Evolutionary conservation across 2,888 invertebrate genomes (phyloP).

Genomic region (Parnassius glacialis): DNA sequence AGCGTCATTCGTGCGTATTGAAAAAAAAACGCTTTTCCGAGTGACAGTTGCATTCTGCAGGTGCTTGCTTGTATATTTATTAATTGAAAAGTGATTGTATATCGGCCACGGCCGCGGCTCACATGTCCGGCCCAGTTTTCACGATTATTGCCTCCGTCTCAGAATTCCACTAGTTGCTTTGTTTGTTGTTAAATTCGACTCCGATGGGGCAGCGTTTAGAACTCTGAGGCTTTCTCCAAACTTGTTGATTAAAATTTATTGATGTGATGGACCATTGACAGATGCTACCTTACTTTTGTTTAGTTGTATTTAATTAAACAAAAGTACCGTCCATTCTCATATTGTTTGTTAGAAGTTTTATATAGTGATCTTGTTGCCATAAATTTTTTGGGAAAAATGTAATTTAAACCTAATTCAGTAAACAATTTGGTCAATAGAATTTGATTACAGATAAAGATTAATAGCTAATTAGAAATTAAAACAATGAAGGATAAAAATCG

Average conservation of each 20-base stretch:
- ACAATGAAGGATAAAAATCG: conserved; percentile 6
- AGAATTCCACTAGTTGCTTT: conserved; percentile 69
- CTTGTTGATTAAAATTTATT: conserved; percentile 51
- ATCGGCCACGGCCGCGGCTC: conserved; percentile 77
- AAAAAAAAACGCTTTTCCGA: conserved; percentile 39
- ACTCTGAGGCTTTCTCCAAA: conserved; percentile 40
- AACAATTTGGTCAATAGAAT: conserved; percentile 7
- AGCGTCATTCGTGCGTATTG: conserved; percentile 51
- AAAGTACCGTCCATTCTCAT: not conserved
- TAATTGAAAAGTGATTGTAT: conserved; percentile 81
- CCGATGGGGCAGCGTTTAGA: conserved; percentile 41
- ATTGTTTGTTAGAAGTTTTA: not conserved
- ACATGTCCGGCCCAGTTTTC: conserved; percentile 80
- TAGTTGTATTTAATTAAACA: not conserved
- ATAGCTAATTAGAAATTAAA: conserved; percentile 6
- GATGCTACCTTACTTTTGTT: not conserved
- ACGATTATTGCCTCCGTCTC: conserved; percentile 50
- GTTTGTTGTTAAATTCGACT: conserved; percentile 50
- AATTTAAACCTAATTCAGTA: conserved; percentile 1
- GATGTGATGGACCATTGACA: not conserved
- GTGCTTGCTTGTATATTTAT: conserved; percentile 69
- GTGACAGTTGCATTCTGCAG: conserved; percentile 74
- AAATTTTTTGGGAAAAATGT: conserved; percentile 3
- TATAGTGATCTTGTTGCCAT: not conserved
- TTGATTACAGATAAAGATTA: conserved; percentile 13